Percentiles rank a stretch among this genome's conserved stretches.
phyloP scores from a whole-genome alignment of 2,888 invertebrate species.

The Andrena camellia region DNA sequence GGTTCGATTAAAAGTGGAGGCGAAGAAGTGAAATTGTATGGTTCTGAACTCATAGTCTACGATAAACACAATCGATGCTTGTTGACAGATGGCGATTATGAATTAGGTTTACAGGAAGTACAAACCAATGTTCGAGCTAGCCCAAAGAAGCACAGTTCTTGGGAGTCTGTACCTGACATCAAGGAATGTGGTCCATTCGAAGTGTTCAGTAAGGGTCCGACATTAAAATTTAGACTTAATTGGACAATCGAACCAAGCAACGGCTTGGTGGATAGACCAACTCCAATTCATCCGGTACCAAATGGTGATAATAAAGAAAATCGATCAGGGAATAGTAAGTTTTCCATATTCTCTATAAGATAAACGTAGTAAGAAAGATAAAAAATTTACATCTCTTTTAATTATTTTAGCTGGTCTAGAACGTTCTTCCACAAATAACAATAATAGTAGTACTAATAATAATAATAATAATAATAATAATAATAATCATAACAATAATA shows the following conservation, averaged over 20 bases:
- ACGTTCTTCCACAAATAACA: constrained; percentile 80
- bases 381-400: constrained; percentile 5
- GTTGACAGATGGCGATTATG: constrained; percentile 95
- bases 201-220: constrained; percentile 92
- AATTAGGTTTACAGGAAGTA: constrained; percentile 93
- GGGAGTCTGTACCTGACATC: constrained; percentile 89
- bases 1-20: constrained; percentile 81
- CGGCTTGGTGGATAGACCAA: constrained; percentile 89
- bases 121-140: constrained; percentile 84
- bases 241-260: constrained; percentile 92
- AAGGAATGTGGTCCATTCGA: constrained; percentile 89
- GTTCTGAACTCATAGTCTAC: constrained; percentile 94
- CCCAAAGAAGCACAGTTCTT: constrained; percentile 91
- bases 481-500: constrained; percentile 71
- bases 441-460: constrained; percentile 81
- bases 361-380: neutral
- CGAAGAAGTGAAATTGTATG: constrained; percentile 88
- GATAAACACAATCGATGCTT: constrained; percentile 96
- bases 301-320: constrained; percentile 85
- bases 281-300: constrained; percentile 84
- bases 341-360: neutral
- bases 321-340: constrained; percentile 80
- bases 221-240: constrained; percentile 93
- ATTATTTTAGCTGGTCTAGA: constrained; percentile 77
- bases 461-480: constrained; percentile 80